Conservation (phyloP, 1,140 invertebrate genomes). For the Bombus difficillimus region DNA sequence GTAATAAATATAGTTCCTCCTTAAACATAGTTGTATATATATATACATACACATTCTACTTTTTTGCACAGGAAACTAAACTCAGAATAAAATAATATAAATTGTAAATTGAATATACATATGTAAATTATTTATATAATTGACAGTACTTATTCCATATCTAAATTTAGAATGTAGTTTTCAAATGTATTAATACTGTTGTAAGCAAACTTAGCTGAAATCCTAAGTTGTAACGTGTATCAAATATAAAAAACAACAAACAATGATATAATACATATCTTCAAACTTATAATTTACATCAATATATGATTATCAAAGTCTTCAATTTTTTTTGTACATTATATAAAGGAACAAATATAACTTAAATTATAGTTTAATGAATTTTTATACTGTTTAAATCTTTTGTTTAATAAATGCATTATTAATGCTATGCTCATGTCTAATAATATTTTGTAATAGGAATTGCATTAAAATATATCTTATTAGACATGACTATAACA, state of each 20-base stretch:
- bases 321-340: slow-evolving; percentile 36
- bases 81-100: not conserved
- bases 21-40: not conserved
- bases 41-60: slow-evolving; percentile 10
- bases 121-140: slow-evolving; percentile 31
- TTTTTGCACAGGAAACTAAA: not conserved
- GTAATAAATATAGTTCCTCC: not conserved
- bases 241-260: slow-evolving; percentile 23
- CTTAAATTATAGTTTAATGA: slow-evolving; percentile 14
- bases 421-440: not conserved
- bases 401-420: slow-evolving; percentile 29
- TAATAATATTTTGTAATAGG: slow-evolving; percentile 5
- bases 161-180: slow-evolving; percentile 25
- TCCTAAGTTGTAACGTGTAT: slow-evolving; percentile 9
- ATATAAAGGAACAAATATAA: slow-evolving; percentile 21
- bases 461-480: slow-evolving; percentile 1
- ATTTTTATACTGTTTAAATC: not conserved
- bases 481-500: slow-evolving; percentile 19
- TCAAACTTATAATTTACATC: slow-evolving; percentile 29
- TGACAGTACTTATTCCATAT: slow-evolving; percentile 10
- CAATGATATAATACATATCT: not conserved
- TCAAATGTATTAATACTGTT: slow-evolving; percentile 45
- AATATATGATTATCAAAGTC: not conserved
- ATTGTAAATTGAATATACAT: slow-evolving; percentile 6
- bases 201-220: slow-evolving; percentile 21